These are phyloP conservation scores for Zaprionus camerounensis DNA, from an alignment of 1,140 invertebrate genomes.

Conservation along the genomic window DNA sequence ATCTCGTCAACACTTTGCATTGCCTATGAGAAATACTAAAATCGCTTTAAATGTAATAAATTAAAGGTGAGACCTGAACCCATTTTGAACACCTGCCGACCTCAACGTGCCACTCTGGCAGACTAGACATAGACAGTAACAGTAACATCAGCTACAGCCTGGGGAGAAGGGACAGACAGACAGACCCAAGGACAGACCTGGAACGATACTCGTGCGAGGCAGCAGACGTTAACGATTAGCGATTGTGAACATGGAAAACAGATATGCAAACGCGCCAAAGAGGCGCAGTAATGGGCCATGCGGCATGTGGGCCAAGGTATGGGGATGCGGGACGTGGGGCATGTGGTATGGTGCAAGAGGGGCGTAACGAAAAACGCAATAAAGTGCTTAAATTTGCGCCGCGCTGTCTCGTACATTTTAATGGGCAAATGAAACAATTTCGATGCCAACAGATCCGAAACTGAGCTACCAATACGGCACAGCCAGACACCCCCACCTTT, in stretches of 20 bases:
- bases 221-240: conserved; percentile 64
- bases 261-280: conserved; percentile 78
- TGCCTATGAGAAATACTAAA: not conserved
- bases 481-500: not conserved
- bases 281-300: conserved; percentile 51
- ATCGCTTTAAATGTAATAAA: conserved; percentile 1
- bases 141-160: no score
- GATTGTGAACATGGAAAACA: conserved; percentile 76
- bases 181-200: conserved; percentile 25
- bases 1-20: no score
- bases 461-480: conserved; percentile 2
- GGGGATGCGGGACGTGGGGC: not conserved
- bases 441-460: conserved; percentile 32
- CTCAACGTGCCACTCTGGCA: not conserved
- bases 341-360: not conserved
- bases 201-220: not conserved
- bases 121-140: conserved; percentile 10
- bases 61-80: not conserved
- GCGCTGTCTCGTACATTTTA: conserved; percentile 63
- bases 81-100: conserved; percentile 6
- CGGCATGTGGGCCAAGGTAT: not conserved
- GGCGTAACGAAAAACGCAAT: conserved; percentile 57
- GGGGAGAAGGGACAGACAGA: not conserved
- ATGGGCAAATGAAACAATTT: conserved; percentile 80
- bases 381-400: conserved; percentile 76